A percentile compares a stretch with the other conserved stretches of the same genome.
phyloP scores from a whole-genome alignment of 2,797 vertebrate species.

The Corythornis leucogaster region DNA sequence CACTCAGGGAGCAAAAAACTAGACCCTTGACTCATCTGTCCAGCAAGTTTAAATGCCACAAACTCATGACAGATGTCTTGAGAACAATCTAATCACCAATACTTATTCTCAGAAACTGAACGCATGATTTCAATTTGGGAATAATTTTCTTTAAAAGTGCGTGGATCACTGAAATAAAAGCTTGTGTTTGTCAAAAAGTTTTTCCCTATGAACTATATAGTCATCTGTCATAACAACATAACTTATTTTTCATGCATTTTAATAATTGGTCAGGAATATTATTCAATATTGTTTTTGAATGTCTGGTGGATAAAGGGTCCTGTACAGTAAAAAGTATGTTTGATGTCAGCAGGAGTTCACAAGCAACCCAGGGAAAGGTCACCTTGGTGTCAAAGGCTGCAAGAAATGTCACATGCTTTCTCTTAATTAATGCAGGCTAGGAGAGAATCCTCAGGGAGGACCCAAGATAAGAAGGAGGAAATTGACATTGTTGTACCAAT shows the following conservation, averaged over 20 bases:
- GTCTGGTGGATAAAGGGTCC: background rate
- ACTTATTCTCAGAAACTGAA: background rate
- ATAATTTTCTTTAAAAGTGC: background rate
- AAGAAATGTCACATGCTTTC: constrained; percentile 42
- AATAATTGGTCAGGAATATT: background rate
- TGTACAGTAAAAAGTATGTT: constrained; percentile 20
- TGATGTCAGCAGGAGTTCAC: background rate
- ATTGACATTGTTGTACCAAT: constrained; percentile 40
- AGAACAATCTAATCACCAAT: background rate
- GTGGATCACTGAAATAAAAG: background rate
- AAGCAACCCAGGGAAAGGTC: constrained; percentile 28
- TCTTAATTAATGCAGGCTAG: constrained; percentile 36
- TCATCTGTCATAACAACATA: background rate
- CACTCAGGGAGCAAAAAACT: background rate
- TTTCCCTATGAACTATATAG: background rate
- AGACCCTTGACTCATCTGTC: background rate
- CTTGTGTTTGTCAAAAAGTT: constrained; percentile 18
- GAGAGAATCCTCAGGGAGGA: constrained; percentile 34
- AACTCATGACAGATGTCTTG: background rate
- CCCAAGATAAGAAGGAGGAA: constrained; percentile 23
- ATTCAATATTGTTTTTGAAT: background rate
- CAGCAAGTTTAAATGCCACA: background rate
- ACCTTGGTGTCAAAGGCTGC: constrained; percentile 50
- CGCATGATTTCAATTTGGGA: background rate
- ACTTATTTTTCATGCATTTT: background rate